Evolutionary conservation across 2,797 vertebrate genomes (phyloP), one percentile per base, ranked within the genome.

Genomic region (Acanthornis magna): DNA sequence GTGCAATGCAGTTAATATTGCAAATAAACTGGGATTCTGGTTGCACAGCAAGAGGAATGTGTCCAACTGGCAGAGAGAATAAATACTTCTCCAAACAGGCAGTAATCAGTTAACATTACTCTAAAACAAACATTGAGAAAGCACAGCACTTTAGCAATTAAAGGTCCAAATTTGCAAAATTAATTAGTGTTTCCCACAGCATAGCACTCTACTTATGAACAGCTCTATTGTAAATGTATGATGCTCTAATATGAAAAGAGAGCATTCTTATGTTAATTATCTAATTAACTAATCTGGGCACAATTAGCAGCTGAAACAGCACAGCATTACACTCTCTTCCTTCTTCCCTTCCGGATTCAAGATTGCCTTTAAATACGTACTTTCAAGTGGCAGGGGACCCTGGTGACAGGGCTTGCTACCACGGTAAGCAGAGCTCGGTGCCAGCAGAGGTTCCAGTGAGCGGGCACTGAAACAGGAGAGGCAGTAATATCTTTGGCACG

Each of bases 271-370:
- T 97, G 90, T 88, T 96, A 97, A 97, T 96, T 96, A 95, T 91
- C 90, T 97, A 97, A 97, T 97, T 97, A 97, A 96, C 87, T 91
- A 98, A 97, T 95, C 79, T 94, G 96, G 93, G 92, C 80, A 97
- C 86, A 97, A 96, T 97, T 95, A 96, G 79, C 87, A 93, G 96
- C 85, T 92, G 93, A 96, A 92, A 96, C 91, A 84, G 89, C 86
- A 89, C 27, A 94, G 68, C 43, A 94, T 93, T 95, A 93, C 85
- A 92, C 48, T 95, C 94, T 96, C 93, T 92, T 94, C 89, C 71
- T 96, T 89, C 91, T 96, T 79, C 42, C 70, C 55, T 95, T 93
- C 85, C 27, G 61, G 74, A 91, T 93, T 84, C 80, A 95, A 95
- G 85, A 94, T 88, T 95, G 91, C 66, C 93, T 96, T 92, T 85